Conservation (phyloP, 2,888 invertebrate genomes). For the Cryptophagus acutangulus region DNA sequence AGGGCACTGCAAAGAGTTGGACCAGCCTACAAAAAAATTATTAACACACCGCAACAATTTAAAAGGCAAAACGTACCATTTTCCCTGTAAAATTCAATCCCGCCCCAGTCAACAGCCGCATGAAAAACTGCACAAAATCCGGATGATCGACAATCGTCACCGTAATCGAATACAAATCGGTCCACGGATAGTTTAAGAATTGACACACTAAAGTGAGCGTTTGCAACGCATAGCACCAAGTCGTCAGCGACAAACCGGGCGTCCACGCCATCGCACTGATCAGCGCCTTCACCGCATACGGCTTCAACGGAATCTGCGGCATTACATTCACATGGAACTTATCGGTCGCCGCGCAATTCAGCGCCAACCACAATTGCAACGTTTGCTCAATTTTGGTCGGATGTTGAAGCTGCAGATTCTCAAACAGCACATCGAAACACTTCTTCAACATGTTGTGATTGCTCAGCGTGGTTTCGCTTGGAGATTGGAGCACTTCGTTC, state of each 20-base stretch:
- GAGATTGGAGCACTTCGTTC: conserved; percentile 45
- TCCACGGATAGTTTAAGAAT: conserved; percentile 23
- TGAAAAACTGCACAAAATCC: conserved; percentile 62
- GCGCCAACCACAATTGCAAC: conserved; percentile 79
- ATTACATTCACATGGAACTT: conserved; percentile 55
- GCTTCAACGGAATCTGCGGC: conserved; percentile 62
- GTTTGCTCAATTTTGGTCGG: conserved; percentile 78
- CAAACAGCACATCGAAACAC: conserved; percentile 66
- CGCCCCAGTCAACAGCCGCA: conserved; percentile 63
- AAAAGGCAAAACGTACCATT: no score
- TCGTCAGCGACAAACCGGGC: conserved; percentile 64
- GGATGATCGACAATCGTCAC: conserved; percentile 61
- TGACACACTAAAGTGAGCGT: conserved; percentile 70
- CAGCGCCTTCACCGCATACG: conserved; percentile 61
- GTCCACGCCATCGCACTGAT: conserved; percentile 63
- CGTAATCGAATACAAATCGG: conserved; percentile 52
- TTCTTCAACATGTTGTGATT: conserved; percentile 60
- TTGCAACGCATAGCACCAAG: conserved; percentile 77
- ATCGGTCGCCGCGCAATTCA: conserved; percentile 57
- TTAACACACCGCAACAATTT: no score
- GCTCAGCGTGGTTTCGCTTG: conserved; percentile 44
- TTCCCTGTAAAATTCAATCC: conserved; percentile 53
- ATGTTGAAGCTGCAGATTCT: conserved; percentile 62
- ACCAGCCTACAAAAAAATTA: conserved; percentile 62
- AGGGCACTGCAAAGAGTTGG: conserved; percentile 70